Conservation (phyloP, 2,797 vertebrate genomes). For the Chaenodraco wilsoni region DNA sequence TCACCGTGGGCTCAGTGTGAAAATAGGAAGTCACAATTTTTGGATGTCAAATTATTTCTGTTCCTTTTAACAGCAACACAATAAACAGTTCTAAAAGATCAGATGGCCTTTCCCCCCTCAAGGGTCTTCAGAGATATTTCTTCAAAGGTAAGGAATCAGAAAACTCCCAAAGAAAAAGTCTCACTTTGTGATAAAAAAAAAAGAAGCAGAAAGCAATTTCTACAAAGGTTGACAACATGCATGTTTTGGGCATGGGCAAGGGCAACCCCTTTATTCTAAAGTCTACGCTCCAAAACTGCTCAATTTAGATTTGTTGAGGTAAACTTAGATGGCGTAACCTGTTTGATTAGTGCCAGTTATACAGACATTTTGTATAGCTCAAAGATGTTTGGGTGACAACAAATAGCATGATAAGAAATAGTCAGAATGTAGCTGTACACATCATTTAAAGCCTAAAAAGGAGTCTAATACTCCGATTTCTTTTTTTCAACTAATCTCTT, state of each 20-base stretch:
- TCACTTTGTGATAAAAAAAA: conserved; percentile 36
- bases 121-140: conserved; percentile 30
- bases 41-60: conserved; percentile 39
- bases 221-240: conserved; percentile 14
- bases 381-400: not conserved
- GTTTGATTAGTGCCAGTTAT: not conserved
- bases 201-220: not conserved
- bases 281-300: not conserved
- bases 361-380: not conserved
- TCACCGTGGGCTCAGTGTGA: conserved; percentile 31
- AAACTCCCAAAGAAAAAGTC: conserved; percentile 6
- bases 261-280: conserved; percentile 33
- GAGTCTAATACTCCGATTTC: not conserved
- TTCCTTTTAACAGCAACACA: conserved; percentile 28
- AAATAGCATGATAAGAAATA: not conserved
- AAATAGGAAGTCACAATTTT: conserved; percentile 35
- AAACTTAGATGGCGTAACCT: not conserved
- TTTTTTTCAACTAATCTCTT: not conserved
- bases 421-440: not conserved
- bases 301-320: not conserved
- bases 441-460: not conserved
- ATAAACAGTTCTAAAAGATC: conserved; percentile 42
- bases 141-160: conserved; percentile 26
- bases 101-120: conserved; percentile 11
- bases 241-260: conserved; percentile 13